Conservation (phyloP, 2,797 vertebrate species). For the Amazona finschi region DNA sequence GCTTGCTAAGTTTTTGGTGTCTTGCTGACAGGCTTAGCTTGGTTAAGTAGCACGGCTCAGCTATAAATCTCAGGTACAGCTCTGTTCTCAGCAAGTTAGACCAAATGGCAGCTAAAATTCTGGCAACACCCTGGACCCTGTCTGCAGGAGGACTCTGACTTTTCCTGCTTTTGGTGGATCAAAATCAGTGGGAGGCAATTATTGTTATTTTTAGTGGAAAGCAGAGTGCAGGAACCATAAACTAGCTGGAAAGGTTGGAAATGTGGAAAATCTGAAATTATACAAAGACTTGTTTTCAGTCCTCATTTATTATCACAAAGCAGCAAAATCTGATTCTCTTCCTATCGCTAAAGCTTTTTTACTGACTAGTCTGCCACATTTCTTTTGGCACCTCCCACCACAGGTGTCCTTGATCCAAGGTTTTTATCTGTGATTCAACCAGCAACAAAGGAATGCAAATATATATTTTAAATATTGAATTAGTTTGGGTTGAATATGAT, state of each 20-base stretch:
- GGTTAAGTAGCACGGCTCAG: not conserved
- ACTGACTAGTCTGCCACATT: not conserved
- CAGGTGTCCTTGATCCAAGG: not conserved
- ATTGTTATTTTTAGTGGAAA: conserved; percentile 52
- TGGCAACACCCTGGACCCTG: not conserved
- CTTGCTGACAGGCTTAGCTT: not conserved
- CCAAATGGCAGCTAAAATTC: not conserved
- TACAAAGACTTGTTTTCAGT: not conserved
- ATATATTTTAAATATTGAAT: not conserved
- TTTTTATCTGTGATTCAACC: not conserved
- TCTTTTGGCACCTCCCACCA: not conserved
- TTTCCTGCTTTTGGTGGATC: conserved; percentile 9
- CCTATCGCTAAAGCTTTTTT: not conserved
- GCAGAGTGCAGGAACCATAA: conserved; percentile 2
- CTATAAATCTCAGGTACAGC: not conserved
- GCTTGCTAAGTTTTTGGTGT: not conserved
- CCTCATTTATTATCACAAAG: not conserved
- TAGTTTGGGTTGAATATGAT: not conserved
- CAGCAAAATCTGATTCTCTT: not conserved
- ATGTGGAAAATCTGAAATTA: conserved; percentile 49
- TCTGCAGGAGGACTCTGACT: not conserved
- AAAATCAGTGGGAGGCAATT: conserved; percentile 37
- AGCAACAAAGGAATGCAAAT: not conserved
- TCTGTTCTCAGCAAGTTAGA: not conserved
- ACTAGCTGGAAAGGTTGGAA: conserved; percentile 9